phyloP scores from a whole-genome alignment of 2,797 vertebrate species.

The Lerista edwardsae region DNA sequence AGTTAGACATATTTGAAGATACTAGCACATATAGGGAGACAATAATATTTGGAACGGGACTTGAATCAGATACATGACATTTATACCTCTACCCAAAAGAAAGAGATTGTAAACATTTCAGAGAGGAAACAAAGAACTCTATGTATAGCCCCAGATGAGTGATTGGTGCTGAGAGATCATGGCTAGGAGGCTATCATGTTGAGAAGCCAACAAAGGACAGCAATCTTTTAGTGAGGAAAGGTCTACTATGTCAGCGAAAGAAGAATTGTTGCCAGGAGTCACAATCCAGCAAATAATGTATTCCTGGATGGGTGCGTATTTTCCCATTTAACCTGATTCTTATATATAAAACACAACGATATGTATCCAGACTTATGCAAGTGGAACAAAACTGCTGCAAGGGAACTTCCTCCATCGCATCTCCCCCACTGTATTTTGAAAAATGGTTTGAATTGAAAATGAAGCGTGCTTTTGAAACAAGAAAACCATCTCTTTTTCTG shows the following conservation, averaged over 20 bases:
- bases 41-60: neutral
- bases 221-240: neutral
- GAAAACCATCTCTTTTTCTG: neutral
- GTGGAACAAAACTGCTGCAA: too few species aligned
- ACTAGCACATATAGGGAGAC: too few species aligned
- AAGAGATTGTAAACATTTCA: neutral
- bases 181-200: neutral
- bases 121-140: neutral
- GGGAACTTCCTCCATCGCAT: too few species aligned
- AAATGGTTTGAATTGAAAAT: neutral
- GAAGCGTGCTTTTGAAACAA: neutral
- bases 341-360: neutral
- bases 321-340: neutral
- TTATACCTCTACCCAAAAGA: neutral
- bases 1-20: too few species aligned
- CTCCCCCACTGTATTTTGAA: neutral
- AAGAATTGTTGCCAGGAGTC: neutral
- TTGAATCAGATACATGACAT: neutral
- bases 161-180: neutral
- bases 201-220: neutral
- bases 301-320: neutral
- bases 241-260: neutral
- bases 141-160: neutral
- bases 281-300: neutral
- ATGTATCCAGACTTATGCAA: too few species aligned